These are phyloP conservation scores for Apamea sordens DNA, from an alignment of 2,888 invertebrate species.

Conservation along the genomic window DNA sequence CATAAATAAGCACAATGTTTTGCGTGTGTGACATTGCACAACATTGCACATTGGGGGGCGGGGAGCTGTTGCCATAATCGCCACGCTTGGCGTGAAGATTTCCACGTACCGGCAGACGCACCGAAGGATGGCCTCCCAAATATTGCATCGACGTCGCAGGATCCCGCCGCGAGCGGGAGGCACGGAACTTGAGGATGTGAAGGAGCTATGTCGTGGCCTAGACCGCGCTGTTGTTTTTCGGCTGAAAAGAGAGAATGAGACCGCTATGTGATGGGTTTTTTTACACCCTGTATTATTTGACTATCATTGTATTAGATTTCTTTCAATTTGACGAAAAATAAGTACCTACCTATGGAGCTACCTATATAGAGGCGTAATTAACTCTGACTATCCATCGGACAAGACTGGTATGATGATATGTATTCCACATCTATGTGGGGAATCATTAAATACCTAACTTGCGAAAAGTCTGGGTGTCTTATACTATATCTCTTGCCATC, in stretches of 20 bases:
- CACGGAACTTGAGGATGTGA: background rate
- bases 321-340: background rate
- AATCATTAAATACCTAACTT: background rate
- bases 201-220: background rate
- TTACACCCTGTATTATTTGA: background rate
- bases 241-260: slow-evolving; percentile 2
- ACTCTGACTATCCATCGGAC: background rate
- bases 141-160: background rate
- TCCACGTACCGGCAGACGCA: background rate
- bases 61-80: background rate
- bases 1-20: background rate
- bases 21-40: background rate
- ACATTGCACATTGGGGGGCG: background rate
- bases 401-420: background rate
- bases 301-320: background rate
- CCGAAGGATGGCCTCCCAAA: background rate
- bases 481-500: background rate
- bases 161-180: background rate
- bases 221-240: background rate
- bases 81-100: background rate
- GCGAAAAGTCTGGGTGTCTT: background rate
- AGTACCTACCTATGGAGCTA: background rate
- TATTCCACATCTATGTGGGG: background rate
- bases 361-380: background rate
- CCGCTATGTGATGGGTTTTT: background rate